These are phyloP conservation scores for Operophtera brumata DNA, from an alignment of 2,888 invertebrate species.

Conservation along the genomic window DNA sequence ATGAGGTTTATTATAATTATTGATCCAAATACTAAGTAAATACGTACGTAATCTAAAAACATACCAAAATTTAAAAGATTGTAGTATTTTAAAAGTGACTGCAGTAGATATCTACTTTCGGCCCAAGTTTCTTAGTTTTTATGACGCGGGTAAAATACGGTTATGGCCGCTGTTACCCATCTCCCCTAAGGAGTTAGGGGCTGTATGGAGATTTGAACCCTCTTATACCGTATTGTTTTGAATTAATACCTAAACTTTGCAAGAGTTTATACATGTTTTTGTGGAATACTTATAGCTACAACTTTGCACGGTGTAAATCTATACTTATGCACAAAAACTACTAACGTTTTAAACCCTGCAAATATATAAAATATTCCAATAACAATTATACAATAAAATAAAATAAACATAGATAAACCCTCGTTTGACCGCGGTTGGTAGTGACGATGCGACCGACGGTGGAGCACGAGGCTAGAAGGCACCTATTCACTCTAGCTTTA, in stretches of 20 bases:
- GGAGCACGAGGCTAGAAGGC: no score
- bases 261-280: constrained; percentile 13
- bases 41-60: no score
- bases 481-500: no score
- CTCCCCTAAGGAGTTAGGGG: constrained; percentile 47
- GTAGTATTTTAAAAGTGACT: constrained; percentile 9
- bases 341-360: no score
- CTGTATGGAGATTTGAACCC: constrained; percentile 65
- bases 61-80: not conserved
- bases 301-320: not conserved
- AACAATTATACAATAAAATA: no score
- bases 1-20: no score
- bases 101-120: constrained; percentile 39
- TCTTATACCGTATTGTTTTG: constrained; percentile 58
- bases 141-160: constrained; percentile 68
- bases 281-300: not conserved
- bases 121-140: constrained; percentile 70
- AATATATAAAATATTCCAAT: no score
- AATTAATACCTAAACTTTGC: constrained; percentile 30
- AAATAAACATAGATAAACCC: no score
- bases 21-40: no score
- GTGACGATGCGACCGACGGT: no score
- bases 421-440: no score
- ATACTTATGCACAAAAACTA: no score
- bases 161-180: constrained; percentile 60